Evolutionary conservation across 2,113 vertebrate species (phyloP), one percentile per base, ranked within the genome.

Genomic region (Rhegmatorhina hoffmannsi): DNA sequence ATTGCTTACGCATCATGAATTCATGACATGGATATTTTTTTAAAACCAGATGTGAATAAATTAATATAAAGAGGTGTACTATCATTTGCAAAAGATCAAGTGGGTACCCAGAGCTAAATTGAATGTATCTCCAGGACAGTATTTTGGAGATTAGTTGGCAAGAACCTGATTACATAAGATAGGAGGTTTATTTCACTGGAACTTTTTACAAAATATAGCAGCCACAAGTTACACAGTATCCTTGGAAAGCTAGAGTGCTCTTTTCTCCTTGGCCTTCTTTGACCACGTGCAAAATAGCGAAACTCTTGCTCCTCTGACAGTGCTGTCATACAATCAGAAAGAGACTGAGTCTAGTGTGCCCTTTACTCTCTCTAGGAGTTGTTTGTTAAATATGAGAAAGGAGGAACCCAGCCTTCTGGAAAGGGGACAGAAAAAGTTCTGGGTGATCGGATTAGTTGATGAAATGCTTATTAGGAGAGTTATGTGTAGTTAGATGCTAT

Each of bases 21-120:
- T 59, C 34, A 62, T 56, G 17, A 52, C 5, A 33, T n/a, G 40
- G 43, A 81, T 7, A 38, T 4, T 38, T 73, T 89, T 86, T 47
- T 50, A 46, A 90, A 92, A 86, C 38, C 43, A 85, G 79, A 77
- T 53, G 7, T 68, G 56, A 92, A 91, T 49, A 90, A 50, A 90
- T 49, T 87, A 94, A 87, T 95, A 62, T 62, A 78, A 84, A 93
- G 75, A 96, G 52, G 77, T 59, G 81, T 87, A 40, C 50, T 89
- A 34, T 92, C 63, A 84, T 87, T 95, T 96, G 56, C 86, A 91
- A 92, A 93, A 91, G 60, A 95, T 78, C 66, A 85, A 90, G 55
- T 72, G 66, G 31, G 18, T 96, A 94, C 84, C 20, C 29, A 64
- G 84, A 89, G 50, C 34, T 92, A 83, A 97, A 94, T 20, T 92